Percentiles rank a stretch among this genome's conserved stretches.
These are phyloP conservation scores for Scrobipalpa atriplicella DNA, from an alignment of 2,888 invertebrate species.

Conservation along the genomic window DNA sequence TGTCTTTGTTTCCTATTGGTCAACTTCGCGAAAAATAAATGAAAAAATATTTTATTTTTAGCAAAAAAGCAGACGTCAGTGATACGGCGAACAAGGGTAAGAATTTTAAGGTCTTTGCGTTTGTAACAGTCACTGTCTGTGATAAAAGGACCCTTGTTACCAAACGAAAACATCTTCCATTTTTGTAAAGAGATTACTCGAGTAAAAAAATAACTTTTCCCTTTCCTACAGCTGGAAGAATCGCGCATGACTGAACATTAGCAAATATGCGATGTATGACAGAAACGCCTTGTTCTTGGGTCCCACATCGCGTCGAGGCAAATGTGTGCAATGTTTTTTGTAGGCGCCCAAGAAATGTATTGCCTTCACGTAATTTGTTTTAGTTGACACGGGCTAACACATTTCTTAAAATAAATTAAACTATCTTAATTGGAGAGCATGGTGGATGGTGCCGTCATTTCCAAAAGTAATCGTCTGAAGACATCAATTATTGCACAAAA, in stretches of 20 bases:
- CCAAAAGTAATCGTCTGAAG: too few species aligned
- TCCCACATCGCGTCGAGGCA: background rate
- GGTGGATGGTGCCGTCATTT: too few species aligned
- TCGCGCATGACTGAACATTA: slow-evolving; percentile 14
- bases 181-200: slow-evolving; percentile 39
- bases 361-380: too few species aligned
- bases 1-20: background rate
- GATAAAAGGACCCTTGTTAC: slow-evolving; percentile 56
- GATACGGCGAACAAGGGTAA: slow-evolving; percentile 51
- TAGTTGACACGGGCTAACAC: too few species aligned
- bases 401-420: too few species aligned
- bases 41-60: slow-evolving; percentile 32
- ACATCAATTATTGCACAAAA: too few species aligned
- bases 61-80: slow-evolving; percentile 39
- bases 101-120: slow-evolving; percentile 55
- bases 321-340: background rate
- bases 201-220: slow-evolving; percentile 34
- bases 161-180: slow-evolving; percentile 40
- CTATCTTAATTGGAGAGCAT: too few species aligned
- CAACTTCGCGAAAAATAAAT: background rate
- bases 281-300: background rate
- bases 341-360: background rate
- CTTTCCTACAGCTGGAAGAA: slow-evolving; percentile 4
- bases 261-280: slow-evolving; percentile 14
- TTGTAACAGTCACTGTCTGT: slow-evolving; percentile 48